Conservation (phyloP, 23 tunicate species). For the Halocynthia aurantium region DNA sequence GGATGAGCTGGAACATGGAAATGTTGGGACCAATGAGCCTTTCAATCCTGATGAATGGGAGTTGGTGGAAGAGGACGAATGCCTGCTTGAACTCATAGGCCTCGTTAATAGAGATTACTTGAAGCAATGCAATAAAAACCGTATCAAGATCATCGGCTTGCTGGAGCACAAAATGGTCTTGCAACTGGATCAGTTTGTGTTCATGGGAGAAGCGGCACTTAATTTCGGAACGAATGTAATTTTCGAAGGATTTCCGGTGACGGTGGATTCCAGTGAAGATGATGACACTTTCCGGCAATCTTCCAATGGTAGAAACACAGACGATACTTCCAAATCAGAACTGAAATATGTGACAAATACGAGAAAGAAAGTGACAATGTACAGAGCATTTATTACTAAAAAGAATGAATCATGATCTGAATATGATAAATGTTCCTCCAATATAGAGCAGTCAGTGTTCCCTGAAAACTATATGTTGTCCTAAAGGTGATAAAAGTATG, state of each 20-base stretch:
- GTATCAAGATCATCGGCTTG: slow-evolving; percentile 54
- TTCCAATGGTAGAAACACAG: neutral
- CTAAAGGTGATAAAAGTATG: too few species aligned
- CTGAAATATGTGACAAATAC: slow-evolving; percentile 7
- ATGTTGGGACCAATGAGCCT: neutral
- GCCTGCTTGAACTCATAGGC: slow-evolving; percentile 56
- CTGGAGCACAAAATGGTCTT: slow-evolving; percentile 41
- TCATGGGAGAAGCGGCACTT: slow-evolving; percentile 58
- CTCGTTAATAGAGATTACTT: slow-evolving; percentile 26
- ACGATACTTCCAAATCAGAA: neutral
- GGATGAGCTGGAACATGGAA: neutral
- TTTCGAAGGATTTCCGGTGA: slow-evolving; percentile 24
- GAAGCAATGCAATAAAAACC: slow-evolving; percentile 24
- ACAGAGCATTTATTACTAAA: neutral
- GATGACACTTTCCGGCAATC: slow-evolving; percentile 4
- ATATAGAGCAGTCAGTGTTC: neutral
- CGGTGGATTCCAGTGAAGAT: slow-evolving; percentile 11
- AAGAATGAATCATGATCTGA: neutral
- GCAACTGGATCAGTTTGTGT: slow-evolving; percentile 47
- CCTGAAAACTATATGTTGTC: too few species aligned
- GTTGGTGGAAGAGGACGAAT: slow-evolving; percentile 60
- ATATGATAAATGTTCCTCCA: neutral
- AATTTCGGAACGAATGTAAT: slow-evolving; percentile 65
- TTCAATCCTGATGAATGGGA: slow-evolving; percentile 69
- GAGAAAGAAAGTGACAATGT: slow-evolving; percentile 9